These are phyloP conservation scores for Pedicia rivosa DNA, from an alignment of 2,888 invertebrate genomes.

Conservation along the genomic window DNA sequence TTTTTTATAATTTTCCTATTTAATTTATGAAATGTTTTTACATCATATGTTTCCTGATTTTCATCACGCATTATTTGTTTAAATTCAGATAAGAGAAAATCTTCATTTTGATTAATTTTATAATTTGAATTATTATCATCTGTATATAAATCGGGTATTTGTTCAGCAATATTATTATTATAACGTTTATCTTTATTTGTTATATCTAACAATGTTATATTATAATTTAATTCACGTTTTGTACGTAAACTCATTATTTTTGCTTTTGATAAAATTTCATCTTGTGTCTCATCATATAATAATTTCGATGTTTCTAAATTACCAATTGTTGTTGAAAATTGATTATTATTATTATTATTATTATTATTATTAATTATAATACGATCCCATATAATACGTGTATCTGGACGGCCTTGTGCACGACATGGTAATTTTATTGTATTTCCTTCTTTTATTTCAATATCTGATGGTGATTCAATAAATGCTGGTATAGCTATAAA, in stretches of 20 bases:
- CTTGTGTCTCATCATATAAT: constrained; percentile 28
- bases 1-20: neutral
- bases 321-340: constrained; percentile 1
- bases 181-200: neutral
- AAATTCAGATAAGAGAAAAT: constrained; percentile 8
- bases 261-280: constrained; percentile 16
- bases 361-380: neutral
- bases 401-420: constrained; percentile 16
- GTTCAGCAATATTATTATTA: neutral
- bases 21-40: neutral
- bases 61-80: constrained; percentile 7
- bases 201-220: constrained; percentile 8
- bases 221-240: constrained; percentile 10
- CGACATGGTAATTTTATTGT: constrained; percentile 17
- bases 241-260: constrained; percentile 18
- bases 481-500: constrained; percentile 16
- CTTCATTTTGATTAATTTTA: constrained; percentile 2
- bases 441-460: constrained; percentile 15
- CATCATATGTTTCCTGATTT: constrained; percentile 5
- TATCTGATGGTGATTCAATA: constrained; percentile 17
- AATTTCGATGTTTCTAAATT: constrained; percentile 15
- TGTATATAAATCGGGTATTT: constrained; percentile 7
- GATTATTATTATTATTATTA: neutral
- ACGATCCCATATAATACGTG: constrained; percentile 16
- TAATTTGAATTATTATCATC: neutral